Conservation (phyloP, 2,113 vertebrate species). For the Channa argus region DNA sequence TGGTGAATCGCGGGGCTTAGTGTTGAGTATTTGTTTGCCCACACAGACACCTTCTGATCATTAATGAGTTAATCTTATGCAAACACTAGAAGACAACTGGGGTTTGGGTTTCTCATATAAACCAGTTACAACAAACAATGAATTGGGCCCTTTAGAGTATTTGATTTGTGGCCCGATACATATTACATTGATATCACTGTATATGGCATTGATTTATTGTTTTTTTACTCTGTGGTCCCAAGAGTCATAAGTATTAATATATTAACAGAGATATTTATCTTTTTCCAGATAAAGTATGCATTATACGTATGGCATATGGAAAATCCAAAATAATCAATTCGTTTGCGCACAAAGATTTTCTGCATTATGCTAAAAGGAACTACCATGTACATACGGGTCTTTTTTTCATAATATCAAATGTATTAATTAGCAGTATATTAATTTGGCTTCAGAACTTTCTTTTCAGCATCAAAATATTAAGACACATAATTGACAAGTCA, state of each 20-base stretch:
- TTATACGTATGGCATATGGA: background rate
- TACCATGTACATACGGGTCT: background rate
- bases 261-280: no score
- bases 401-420: background rate
- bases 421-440: background rate
- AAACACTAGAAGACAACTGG: conserved; percentile 3
- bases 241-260: conserved; percentile 44
- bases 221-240: conserved; percentile 26
- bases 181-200: no score
- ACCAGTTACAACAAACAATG: conserved; percentile 15
- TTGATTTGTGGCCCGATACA: conserved; percentile 1
- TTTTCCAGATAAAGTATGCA: background rate
- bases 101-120: conserved; percentile 24
- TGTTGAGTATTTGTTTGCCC: conserved; percentile 21
- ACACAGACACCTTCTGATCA: conserved; percentile 8
- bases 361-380: background rate
- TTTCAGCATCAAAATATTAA: background rate
- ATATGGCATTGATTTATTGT: conserved; percentile 53
- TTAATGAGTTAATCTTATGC: conserved; percentile 15
- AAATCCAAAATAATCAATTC: conserved; percentile 22
- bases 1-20: conserved; percentile 26
- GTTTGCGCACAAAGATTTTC: conserved; percentile 3
- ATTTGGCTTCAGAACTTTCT: background rate
- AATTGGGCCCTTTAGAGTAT: conserved; percentile 8
- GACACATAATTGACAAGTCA: conserved; percentile 3